These are phyloP conservation scores for Nasonia longicornis DNA, from an alignment of 1,140 invertebrate species.

Conservation along the genomic window DNA sequence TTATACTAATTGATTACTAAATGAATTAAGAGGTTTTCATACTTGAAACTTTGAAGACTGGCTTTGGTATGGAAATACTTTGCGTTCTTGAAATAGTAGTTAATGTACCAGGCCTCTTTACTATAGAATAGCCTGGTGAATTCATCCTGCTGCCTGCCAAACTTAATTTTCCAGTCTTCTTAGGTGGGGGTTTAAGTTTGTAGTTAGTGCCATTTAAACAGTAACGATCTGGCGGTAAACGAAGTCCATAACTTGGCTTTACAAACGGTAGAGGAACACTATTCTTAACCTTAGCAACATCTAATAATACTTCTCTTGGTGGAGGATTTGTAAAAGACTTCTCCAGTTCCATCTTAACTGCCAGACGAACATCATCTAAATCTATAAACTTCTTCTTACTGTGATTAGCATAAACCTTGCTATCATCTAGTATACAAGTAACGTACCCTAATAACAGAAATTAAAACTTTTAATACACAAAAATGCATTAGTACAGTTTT, in stretches of 20 bases:
- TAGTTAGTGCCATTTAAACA: constrained; percentile 87
- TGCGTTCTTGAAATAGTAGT: constrained; percentile 75
- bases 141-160: constrained; percentile 64
- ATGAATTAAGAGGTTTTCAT: constrained; percentile 30
- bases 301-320: constrained; percentile 88
- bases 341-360: constrained; percentile 89
- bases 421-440: constrained; percentile 92
- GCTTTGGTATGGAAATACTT: constrained; percentile 79
- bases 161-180: constrained; percentile 53
- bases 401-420: constrained; percentile 89
- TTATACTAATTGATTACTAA: not conserved
- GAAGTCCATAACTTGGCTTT: constrained; percentile 89
- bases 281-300: constrained; percentile 91
- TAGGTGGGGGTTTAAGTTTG: constrained; percentile 70
- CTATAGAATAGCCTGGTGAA: constrained; percentile 72
- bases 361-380: constrained; percentile 90
- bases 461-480: constrained; percentile 2
- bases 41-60: constrained; percentile 78
- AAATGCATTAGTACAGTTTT: not conserved
- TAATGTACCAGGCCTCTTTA: constrained; percentile 71
- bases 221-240: constrained; percentile 92
- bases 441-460: constrained; percentile 78
- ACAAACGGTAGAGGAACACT: constrained; percentile 87
- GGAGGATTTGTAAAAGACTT: constrained; percentile 92
- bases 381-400: constrained; percentile 94